These are phyloP conservation scores for Bombyx mandarina DNA, from an alignment of 1,140 invertebrate genomes.

Conservation along the genomic window DNA sequence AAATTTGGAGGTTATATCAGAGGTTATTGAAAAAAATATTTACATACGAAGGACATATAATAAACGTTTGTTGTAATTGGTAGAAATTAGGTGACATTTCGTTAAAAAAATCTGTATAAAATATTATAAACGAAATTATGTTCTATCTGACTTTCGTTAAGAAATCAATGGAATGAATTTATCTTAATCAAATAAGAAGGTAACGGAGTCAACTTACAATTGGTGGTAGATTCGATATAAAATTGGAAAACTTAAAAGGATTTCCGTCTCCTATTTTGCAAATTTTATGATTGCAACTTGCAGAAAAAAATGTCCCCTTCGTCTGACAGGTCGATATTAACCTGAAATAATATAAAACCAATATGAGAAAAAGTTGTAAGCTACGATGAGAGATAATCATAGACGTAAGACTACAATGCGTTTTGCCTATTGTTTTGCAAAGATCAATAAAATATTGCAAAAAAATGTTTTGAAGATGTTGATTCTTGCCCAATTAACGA, in stretches of 20 bases:
- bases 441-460: constrained; percentile 10
- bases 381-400: constrained; percentile 10
- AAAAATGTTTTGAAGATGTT: constrained; percentile 5
- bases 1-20: no score
- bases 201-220: neutral
- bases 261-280: constrained; percentile 72
- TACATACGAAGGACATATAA: no score
- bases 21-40: no score
- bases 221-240: constrained; percentile 69
- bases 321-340: constrained; percentile 67
- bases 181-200: neutral
- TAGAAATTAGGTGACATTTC: no score
- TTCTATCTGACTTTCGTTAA: no score
- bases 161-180: no score
- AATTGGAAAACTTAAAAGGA: constrained; percentile 68
- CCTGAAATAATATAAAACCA: constrained; percentile 67
- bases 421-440: constrained; percentile 1
- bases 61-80: no score
- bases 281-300: constrained; percentile 57
- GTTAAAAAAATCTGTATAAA: no score
- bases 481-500: constrained; percentile 2
- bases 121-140: no score
- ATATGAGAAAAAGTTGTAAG: constrained; percentile 40
- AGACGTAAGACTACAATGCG: neutral
- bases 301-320: constrained; percentile 59